Conservation (phyloP, 2,113 vertebrate species). For the Syngnathoides biaculeatus region DNA sequence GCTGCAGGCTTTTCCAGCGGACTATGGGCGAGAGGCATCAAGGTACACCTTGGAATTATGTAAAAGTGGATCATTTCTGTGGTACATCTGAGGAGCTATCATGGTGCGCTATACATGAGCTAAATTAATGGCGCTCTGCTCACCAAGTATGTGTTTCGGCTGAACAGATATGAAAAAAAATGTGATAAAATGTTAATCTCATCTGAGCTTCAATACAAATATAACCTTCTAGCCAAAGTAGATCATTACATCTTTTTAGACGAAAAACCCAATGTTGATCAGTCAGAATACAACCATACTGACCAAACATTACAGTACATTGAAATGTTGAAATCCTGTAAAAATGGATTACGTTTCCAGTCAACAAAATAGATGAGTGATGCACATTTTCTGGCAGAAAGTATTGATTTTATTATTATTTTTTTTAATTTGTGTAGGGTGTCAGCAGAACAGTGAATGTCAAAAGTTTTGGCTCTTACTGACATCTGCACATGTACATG, state of each 20-base stretch:
- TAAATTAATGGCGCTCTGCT: background rate
- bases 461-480: background rate
- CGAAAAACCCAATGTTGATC: background rate
- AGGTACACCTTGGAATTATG: too few relatives aligned
- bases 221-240: background rate
- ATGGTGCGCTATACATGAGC: background rate
- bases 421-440: background rate
- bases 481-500: background rate
- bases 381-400: background rate
- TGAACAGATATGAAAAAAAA: background rate
- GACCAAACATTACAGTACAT: background rate
- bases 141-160: background rate
- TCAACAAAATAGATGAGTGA: background rate
- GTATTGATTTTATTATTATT: background rate
- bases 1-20: too few relatives aligned
- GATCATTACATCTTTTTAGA: background rate
- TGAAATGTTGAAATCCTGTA: background rate
- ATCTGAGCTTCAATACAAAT: background rate
- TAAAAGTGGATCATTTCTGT: too few relatives aligned
- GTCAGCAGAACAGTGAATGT: background rate
- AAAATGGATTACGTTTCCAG: background rate
- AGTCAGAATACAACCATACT: background rate
- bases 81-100: too few relatives aligned
- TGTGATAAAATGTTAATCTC: background rate
- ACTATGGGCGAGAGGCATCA: too few relatives aligned